Conservation (phyloP, 2,113 vertebrate species). For the Sinocyclocheilus anshuiensis region DNA sequence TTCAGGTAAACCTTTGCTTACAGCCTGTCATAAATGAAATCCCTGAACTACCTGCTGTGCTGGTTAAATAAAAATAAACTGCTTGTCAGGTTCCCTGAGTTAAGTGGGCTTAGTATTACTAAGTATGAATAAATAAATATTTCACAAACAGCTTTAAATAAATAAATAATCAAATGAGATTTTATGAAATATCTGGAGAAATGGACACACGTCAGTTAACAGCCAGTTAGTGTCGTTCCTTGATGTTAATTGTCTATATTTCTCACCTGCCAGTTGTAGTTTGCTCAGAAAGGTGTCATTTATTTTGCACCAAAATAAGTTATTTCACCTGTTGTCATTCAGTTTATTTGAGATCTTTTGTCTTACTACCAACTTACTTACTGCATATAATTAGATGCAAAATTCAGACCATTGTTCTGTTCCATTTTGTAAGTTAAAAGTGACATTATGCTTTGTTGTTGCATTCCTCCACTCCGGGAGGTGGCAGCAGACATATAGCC, state of each 20-base stretch:
- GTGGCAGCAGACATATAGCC: background rate
- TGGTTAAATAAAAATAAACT: background rate
- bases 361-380: background rate
- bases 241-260: background rate
- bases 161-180: background rate
- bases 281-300: background rate
- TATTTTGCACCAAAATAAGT: background rate
- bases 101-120: no score
- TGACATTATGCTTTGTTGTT: background rate
- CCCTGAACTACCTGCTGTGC: background rate
- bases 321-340: background rate
- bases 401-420: background rate
- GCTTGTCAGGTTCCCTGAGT: background rate
- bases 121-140: background rate
- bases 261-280: background rate
- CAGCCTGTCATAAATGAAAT: conserved; percentile 30
- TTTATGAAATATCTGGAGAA: background rate
- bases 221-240: background rate
- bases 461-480: conserved; percentile 15
- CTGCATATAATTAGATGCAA: background rate
- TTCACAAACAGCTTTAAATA: background rate
- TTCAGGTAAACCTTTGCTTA: conserved; percentile 41
- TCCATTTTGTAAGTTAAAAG: background rate
- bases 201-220: background rate
- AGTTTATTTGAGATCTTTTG: background rate